Conservation (phyloP, 2,797 vertebrate genomes). For the Falco biarmicus region DNA sequence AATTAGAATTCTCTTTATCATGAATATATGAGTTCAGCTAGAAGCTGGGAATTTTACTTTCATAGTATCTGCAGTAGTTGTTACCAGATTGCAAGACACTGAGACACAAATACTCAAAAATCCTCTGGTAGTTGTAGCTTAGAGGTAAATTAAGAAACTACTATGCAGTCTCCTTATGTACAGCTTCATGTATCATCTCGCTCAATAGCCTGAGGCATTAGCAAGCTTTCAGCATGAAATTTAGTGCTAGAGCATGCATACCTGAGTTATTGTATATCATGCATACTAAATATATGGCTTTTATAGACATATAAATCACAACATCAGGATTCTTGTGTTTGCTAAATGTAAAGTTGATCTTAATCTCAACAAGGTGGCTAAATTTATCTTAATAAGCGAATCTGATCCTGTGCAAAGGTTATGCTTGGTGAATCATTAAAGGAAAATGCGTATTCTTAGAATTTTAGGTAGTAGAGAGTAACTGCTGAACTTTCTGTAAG, state of each 20-base stretch:
- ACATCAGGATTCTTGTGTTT: conserved; percentile 41
- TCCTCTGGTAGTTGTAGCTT: conserved; percentile 55
- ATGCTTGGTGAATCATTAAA: neutral
- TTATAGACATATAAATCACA: conserved; percentile 74
- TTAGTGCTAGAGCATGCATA: conserved; percentile 54
- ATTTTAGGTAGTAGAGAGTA: neutral
- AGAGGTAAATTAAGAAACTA: conserved; percentile 43
- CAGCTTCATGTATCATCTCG: conserved; percentile 67
- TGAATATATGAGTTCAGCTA: neutral
- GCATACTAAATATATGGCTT: conserved; percentile 51
- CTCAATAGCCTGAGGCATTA: conserved; percentile 57
- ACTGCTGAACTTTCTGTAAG: neutral
- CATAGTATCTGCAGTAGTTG: neutral
- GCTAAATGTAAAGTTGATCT: conserved; percentile 54
- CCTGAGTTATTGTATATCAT: conserved; percentile 54
- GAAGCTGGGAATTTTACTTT: neutral
- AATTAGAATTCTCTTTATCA: neutral
- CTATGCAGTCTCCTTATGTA: neutral
- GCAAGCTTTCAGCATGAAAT: conserved; percentile 49
- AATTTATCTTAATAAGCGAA: conserved; percentile 45
- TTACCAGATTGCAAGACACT: neutral
- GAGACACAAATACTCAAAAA: neutral
- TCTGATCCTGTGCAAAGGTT: conserved; percentile 10
- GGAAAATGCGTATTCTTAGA: neutral
- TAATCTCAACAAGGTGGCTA: conserved; percentile 41